Evolutionary conservation across 2,113 vertebrate genomes (phyloP), one percentile per base, ranked within the genome.

Genomic region (Natator depressus): DNA sequence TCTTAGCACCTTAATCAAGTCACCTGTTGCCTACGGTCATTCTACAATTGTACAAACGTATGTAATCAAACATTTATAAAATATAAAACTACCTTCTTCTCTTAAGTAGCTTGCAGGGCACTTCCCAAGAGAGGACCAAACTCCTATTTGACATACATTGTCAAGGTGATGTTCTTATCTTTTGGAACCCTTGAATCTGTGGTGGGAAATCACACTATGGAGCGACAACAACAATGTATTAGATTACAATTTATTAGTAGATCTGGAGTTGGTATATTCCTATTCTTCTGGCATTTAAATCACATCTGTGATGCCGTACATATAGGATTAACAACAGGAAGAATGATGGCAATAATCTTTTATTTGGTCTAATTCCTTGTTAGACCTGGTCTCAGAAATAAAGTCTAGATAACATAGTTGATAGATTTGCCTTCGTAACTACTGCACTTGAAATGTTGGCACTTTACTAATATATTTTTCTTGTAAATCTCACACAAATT

Each of bases 401-500:
- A 29, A 42, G 38, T 84, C 57, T 81, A 13, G 5, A 65, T 83
- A 22, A 80, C 46, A 1, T 55, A 69, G 13, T 46, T 84, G 38
- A 81, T 86, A 54, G 51, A 57, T 69, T 65, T 83, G 5, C 54
- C 62, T 88, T 91, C 24, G 13, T 84, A 88, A 31, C 8, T 85
- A 59, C 57, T 0, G 0, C 49, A 35, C 90, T 85, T 57, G 42
- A 81, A 57, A 12, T 12, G 2, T 54, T 83, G 13, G 9, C 8
- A 94, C 47, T 46, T 29, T 79, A 51, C 19, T 92, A 82, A 80
- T 83, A 53, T 82, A 89, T 93, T 96, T 89, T 75, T 57, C 75
- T 90, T 87, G 8, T 82, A 95, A 94, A 89, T 96, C 62, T 96
- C 53, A 75, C 59, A 88, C 3, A 97, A 94, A 90, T 95, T 92